These are phyloP conservation scores for Hippocampus barbouri DNA, from an alignment of 2,113 vertebrate genomes.

Conservation along the genomic window DNA sequence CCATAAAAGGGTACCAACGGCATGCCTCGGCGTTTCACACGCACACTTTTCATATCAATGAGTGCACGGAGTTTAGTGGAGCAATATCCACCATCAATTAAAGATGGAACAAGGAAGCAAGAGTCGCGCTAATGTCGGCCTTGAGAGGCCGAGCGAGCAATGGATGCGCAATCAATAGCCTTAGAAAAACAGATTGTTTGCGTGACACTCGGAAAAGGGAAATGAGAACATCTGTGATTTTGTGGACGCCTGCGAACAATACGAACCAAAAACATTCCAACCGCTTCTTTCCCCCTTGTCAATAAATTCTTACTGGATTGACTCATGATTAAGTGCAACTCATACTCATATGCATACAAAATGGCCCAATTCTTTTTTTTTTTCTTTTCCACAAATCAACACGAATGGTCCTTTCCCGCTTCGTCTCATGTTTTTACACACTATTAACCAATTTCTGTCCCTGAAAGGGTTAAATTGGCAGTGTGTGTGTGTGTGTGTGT, in stretches of 20 bases:
- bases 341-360: too few species aligned
- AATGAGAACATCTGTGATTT: not conserved
- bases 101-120: conserved; percentile 59
- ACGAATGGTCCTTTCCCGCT: too few species aligned
- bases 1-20: conserved; percentile 55
- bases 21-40: conserved; percentile 49
- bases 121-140: conserved; percentile 57
- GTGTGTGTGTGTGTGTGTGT: too few species aligned
- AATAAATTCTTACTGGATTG: too few species aligned
- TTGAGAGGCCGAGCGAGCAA: conserved; percentile 59
- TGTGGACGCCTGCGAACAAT: not conserved
- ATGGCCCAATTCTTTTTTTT: too few species aligned
- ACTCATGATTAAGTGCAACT: too few species aligned
- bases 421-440: too few species aligned
- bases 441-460: too few species aligned
- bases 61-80: conserved; percentile 55
- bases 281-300: not conserved
- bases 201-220: not conserved
- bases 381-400: too few species aligned
- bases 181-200: conserved; percentile 29
- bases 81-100: conserved; percentile 67
- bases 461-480: too few species aligned
- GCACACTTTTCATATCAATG: conserved; percentile 61
- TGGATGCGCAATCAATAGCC: conserved; percentile 53
- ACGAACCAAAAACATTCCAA: not conserved